A percentile compares a stretch with the other conserved stretches of the same genome.
Evolutionary conservation across 2,888 invertebrate species (phyloP).

Genomic region (Homarus gammarus): DNA sequence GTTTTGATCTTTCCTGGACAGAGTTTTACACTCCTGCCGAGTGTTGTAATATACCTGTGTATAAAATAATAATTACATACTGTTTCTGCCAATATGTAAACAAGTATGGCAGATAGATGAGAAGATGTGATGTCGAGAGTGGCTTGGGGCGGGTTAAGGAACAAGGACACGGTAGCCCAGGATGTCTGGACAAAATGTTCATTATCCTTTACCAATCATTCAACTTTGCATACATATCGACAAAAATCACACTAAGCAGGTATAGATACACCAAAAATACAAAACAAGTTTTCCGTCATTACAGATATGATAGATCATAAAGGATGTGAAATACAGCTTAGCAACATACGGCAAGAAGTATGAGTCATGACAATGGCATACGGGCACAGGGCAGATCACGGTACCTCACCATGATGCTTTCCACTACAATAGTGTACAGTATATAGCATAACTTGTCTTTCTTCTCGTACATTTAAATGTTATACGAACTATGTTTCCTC

Average conservation of each 20-base stretch:
- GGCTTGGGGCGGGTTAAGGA: background rate
- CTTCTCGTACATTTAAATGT: too few species aligned
- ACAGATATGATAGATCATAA: too few species aligned
- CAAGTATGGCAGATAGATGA: background rate
- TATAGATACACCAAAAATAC: background rate
- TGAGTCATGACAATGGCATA: slow-evolving; percentile 59
- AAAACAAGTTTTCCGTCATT: background rate
- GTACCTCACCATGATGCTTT: too few species aligned
- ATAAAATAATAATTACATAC: background rate
- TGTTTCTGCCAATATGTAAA: background rate
- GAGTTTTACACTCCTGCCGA: background rate
- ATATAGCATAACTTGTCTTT: too few species aligned
- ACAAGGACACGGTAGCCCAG: slow-evolving; percentile 2
- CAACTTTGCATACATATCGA: slow-evolving; percentile 5
- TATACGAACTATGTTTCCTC: too few species aligned
- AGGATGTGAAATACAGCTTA: background rate
- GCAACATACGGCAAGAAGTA: slow-evolving; percentile 39
- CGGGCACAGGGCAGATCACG: too few species aligned
- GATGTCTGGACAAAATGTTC: slow-evolving; percentile 39
- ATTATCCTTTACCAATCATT: slow-evolving; percentile 35
- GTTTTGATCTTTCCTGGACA: background rate
- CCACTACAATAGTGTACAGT: too few species aligned
- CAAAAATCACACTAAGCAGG: background rate
- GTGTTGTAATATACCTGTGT: background rate
- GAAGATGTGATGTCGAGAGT: background rate